phyloP scores from a whole-genome alignment of 2,888 invertebrate genomes.

The Trypoxylon attenuatum region DNA sequence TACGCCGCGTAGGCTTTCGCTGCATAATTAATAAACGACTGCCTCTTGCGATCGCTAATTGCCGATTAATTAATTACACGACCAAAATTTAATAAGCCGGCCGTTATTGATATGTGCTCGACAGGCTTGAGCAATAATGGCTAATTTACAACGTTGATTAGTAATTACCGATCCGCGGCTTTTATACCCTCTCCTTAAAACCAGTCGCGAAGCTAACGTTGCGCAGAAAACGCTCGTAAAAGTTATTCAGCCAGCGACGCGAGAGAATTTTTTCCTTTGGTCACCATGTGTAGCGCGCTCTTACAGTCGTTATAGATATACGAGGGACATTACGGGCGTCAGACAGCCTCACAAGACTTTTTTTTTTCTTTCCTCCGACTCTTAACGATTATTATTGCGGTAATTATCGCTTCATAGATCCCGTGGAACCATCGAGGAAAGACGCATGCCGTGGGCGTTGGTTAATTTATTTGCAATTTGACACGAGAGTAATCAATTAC shows the following conservation, averaged over 20 bases:
- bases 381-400: neutral
- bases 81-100: conserved; percentile 29
- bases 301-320: neutral
- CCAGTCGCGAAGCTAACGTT: neutral
- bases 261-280: conserved; percentile 3
- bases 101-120: conserved; percentile 25
- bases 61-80: conserved; percentile 42
- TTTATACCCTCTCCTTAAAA: too few relatives aligned
- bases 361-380: neutral
- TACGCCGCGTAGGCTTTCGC: conserved; percentile 19
- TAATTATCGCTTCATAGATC: conserved; percentile 1
- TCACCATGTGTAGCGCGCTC: neutral
- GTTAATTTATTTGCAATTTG: too few relatives aligned
- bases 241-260: neutral
- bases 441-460: neutral
- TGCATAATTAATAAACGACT: conserved; percentile 47
- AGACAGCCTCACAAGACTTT: neutral
- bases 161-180: neutral
- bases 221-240: neutral
- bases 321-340: neutral
- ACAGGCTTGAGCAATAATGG: conserved; percentile 23
- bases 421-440: neutral
- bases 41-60: conserved; percentile 34
- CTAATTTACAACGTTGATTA: conserved; percentile 21
- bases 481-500: too few relatives aligned